Evolutionary conservation across 2,113 vertebrate genomes (phyloP), one percentile per base, ranked within the genome.

Genomic region (Gymnobelideus leadbeateri): DNA sequence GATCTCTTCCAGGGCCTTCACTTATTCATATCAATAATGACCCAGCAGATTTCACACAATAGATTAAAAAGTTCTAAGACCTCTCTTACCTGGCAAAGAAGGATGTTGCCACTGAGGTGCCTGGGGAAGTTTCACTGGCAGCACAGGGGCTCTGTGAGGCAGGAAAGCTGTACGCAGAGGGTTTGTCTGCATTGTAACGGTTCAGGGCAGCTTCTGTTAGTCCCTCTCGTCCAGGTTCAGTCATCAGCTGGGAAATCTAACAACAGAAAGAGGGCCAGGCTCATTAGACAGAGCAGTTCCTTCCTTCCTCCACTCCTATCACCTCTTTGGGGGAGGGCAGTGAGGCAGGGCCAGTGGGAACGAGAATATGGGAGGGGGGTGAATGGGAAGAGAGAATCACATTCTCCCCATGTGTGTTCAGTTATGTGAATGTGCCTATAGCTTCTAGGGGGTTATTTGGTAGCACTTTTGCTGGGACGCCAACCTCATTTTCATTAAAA

Each of bases 11-110:
- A 0, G 23, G 8, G 84, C 89, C 93, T 52, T 23, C 46, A 31
- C 10, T 6, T 9, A 90, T 21, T 89, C 8, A 11, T 0, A 0
- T 0, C 46, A 54, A 51, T 50, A 52, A 55, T 21, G 11, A 21
- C 2, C 37, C 31, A 10, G 11, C 21, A 0, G 0, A 25, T 21
- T n/a, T 1, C 92, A 90, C 16, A n/a, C 2, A 2, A 47, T 52
- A 96, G 96, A n/a, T 46, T 89, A 49, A 52, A 93, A 21, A n/a
- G 90, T 24, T 89, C 0, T 84, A 90, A 91, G 97, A 37, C 93
- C 43, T 93, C 89, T 96, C 98, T 99, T 99, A 99, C 99, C 99
- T 99, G 98, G 99, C 99, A 53, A 99, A 99, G 99, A 99, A 99
- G 12, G 99, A 99, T 0, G 99, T 99, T 0, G 99, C 99, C 25